Base-by-base conservation (phyloP, 2,797 vertebrate species). In the Eutrigla gurnardus region DNA sequence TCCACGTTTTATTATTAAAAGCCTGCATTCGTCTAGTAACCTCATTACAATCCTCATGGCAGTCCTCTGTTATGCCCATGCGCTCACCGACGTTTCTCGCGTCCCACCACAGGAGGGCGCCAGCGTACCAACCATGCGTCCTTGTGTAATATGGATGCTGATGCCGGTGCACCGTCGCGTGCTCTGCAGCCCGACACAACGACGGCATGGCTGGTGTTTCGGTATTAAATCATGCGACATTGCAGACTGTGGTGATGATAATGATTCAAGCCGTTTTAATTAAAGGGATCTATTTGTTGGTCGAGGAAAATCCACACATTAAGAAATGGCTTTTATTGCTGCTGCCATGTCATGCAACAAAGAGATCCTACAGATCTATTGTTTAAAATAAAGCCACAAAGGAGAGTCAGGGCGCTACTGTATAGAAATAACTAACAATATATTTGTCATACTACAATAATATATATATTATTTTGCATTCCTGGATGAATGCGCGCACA, bases 81-180 rank as follows among this genome's bases (percentile, higher is more conserved):
- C 25, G 25, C 25, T 25, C 25, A 25, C 25, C 12, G 46, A 35
- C 66, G 50, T 4, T 67, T 50, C 54, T 0, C 0, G 3, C 0
- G 3, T 55, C 37, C 39, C 15, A 7, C 84, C 87, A 82, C 35
- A 49, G 7, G 87, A 4, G 61, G 85, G 86, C 70, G 82, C 82
- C 54, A 72, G 37, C 2, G 84, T 14, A 61, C 45, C 58, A 35
- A 8, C 3, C 42, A 25, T 62, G 25, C 82, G 1, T 64, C 64
- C 12, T 70, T 6, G 59, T 35, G 68, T 74, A 50, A 70, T 15
- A 1, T 17, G 72, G 70, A 50, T 1, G 43, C 67, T 37, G 68
- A 63, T 67, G 57, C 73, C 61, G 67, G 65, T 25, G 54, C 80
- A 60, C 6, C 82, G 7, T 85, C 37, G 67, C 66, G 67, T 82